phyloP scores from a whole-genome alignment of 2,888 invertebrate genomes.

The Biston stratarius region DNA sequence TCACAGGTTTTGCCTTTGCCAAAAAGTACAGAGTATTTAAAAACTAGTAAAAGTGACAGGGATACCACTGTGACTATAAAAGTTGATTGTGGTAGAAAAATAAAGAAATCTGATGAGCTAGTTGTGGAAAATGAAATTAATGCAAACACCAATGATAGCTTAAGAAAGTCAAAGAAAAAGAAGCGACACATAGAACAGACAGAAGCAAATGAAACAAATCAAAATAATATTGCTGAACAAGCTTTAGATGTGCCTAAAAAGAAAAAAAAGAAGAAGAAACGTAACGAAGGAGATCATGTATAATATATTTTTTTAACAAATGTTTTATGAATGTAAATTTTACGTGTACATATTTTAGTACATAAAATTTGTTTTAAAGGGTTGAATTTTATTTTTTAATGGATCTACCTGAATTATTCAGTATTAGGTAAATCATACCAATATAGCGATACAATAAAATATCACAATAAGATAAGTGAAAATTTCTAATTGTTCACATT shows the following conservation, averaged over 20 bases:
- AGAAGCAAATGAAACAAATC: not conserved
- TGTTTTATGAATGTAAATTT: not conserved
- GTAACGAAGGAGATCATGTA: conserved; percentile 11
- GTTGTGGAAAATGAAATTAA: not conserved
- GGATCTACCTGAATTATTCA: too few relatives aligned
- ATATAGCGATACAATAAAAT: too few relatives aligned
- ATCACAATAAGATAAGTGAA: too few relatives aligned
- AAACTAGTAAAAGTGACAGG: conserved; percentile 37
- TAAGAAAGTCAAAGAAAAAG: conserved; percentile 36
- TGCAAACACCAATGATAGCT: conserved; percentile 1
- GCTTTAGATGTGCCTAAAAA: conserved; percentile 13
- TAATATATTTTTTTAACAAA: conserved; percentile 3
- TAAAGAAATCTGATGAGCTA: conserved; percentile 11
- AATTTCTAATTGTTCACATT: too few relatives aligned
- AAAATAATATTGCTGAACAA: not conserved
- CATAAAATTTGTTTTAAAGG: too few relatives aligned
- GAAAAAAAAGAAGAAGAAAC: conserved; percentile 38
- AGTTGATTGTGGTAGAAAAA: conserved; percentile 32
- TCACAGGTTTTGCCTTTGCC: conserved; percentile 24
- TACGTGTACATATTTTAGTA: too few relatives aligned
- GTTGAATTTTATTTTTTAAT: too few relatives aligned
- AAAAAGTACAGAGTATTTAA: conserved; percentile 31
- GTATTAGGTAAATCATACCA: too few relatives aligned
- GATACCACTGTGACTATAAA: conserved; percentile 47
- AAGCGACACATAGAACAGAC: conserved; percentile 22